These are phyloP conservation scores for Parus major DNA, from an alignment of 2,113 vertebrate species.

Conservation along the genomic window DNA sequence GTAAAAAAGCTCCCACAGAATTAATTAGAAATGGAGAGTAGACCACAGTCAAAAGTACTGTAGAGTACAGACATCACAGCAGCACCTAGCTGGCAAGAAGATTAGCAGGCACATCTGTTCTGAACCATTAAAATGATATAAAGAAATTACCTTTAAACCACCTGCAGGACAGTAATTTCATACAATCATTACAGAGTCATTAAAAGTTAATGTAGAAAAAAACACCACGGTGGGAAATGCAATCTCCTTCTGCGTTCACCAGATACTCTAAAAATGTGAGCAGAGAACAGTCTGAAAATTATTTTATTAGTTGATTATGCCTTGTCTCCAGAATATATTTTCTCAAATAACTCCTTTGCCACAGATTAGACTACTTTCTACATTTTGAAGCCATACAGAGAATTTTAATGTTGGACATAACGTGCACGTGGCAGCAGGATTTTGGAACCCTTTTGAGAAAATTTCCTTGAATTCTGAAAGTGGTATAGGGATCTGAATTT, in stretches of 20 bases:
- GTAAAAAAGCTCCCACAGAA: neutral
- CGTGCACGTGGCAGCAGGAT: neutral
- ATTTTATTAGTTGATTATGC: neutral
- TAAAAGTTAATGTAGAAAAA: conserved; percentile 35
- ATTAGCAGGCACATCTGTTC: conserved; percentile 49
- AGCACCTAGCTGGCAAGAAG: conserved; percentile 30
- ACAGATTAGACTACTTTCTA: neutral
- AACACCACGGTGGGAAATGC: neutral
- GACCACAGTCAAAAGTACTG: neutral
- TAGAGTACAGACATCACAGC: neutral
- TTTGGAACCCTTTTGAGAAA: neutral
- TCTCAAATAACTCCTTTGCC: neutral
- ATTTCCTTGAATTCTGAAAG: neutral
- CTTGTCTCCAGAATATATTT: neutral
- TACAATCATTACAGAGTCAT: conserved; percentile 22
- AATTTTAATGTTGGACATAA: neutral
- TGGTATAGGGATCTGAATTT: neutral
- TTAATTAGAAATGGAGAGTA: neutral
- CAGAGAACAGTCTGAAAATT: neutral
- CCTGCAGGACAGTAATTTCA: conserved; percentile 49
- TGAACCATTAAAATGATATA: conserved; percentile 55
- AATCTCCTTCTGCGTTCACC: neutral
- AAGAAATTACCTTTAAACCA: conserved; percentile 55
- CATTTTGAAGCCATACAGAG: neutral
- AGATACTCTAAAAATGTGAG: neutral